Evolutionary conservation across 2,113 vertebrate species (phyloP), one percentile per base, ranked within the genome.

Genomic region (Nothobranchius furzeri): DNA sequence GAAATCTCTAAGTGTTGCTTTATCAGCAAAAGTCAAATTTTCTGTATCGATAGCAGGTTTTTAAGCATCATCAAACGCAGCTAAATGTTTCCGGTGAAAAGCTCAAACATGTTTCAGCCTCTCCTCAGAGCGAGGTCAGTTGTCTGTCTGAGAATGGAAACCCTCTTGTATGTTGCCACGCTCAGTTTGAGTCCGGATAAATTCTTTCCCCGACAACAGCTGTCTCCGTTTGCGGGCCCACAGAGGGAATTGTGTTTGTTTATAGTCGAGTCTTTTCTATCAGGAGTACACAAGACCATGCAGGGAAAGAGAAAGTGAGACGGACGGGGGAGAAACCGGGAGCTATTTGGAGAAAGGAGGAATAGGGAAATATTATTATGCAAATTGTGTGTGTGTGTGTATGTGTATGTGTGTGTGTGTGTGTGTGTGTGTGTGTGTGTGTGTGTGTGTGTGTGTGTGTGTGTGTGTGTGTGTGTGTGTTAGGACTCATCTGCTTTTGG

Each of bases 401-500:
- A 94, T 95, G 37, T 40, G 37, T 6, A 96, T 96, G 37, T 68
- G 59, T 73, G 57, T 73, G 76, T 67, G 61, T 69, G 65, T 51
- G 50, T 76, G 96, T 96, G 3, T 71, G 62, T 73, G 57, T 75
- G 76, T 70, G 61, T 72, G 65, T 54, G 53, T 76, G 96, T 96
- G 37, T 40, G 37, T 5, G 36, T 37, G 36, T 71, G 62, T 73
- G 57, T 75, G 76, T 70, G 61, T 71, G 65, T 54, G 53, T 76
- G 96, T 71, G 62, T 73, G 57, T 75, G 76, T 70, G 61, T 72
- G 65, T 54, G 53, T 76, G 96, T 96, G 37, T 40, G 37, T 96
- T 95, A 96, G 93, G 95, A 91, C 96, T 96, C 96, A 97, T 98
- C 95, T 97, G 96, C 96, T 98, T 96, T 95, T 97, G 95, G 97